phyloP scores from a whole-genome alignment of 2,888 invertebrate genomes.

The Habrosyne pyritoides region DNA sequence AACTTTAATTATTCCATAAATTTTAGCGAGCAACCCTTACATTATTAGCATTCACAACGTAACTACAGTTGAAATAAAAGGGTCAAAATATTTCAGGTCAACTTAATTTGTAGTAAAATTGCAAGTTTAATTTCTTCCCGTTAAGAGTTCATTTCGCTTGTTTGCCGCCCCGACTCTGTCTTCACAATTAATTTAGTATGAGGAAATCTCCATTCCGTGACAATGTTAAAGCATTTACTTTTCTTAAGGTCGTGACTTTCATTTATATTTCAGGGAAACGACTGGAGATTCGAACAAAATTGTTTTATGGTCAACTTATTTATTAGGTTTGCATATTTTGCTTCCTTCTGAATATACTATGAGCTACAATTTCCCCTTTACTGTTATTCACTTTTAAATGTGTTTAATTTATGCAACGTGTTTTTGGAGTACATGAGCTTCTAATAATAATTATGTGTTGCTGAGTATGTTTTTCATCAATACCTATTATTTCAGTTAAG shows the following conservation, averaged over 20 bases:
- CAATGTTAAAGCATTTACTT: conserved; percentile 69
- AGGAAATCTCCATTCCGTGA: conserved; percentile 75
- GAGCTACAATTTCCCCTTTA: not conserved
- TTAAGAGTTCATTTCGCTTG: conserved; percentile 71
- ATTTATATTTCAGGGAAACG: conserved; percentile 53
- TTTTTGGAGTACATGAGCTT: too few relatives aligned
- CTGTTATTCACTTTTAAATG: too few relatives aligned
- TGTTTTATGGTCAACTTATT: conserved; percentile 38
- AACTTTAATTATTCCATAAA: conserved; percentile 80
- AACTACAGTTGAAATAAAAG: conserved; percentile 73
- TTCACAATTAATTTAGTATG: conserved; percentile 75
- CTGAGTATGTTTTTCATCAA: too few relatives aligned
- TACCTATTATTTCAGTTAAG: too few relatives aligned
- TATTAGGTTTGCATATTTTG: conserved; percentile 18
- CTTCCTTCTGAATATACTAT: not conserved
- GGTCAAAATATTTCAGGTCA: conserved; percentile 76
- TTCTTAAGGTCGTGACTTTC: conserved; percentile 53
- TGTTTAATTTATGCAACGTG: too few relatives aligned
- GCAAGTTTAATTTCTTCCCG: conserved; percentile 65
- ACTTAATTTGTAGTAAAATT: conserved; percentile 69
- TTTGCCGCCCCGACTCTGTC: conserved; percentile 42
- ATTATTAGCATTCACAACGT: conserved; percentile 79
- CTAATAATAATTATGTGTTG: too few relatives aligned
- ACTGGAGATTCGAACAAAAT: conserved; percentile 42
- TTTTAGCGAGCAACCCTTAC: conserved; percentile 72